Base-by-base conservation (phyloP, 2,888 invertebrate genomes). In the Ecdyonurus torrentis region DNA sequence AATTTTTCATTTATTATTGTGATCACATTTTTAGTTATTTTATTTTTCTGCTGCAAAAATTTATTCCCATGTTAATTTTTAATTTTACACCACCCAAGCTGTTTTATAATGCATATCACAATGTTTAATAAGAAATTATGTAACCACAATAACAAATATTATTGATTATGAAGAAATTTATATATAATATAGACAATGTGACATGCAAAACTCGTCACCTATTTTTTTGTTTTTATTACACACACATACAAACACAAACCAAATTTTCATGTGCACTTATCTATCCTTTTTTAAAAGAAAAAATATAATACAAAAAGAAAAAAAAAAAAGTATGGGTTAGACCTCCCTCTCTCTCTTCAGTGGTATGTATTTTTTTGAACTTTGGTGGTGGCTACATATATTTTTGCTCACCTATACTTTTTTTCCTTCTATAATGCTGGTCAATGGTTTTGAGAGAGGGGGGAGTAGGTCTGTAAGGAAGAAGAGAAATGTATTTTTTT, bases 241-340 rank as follows among this genome's bases (percentile, higher is more conserved):
- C 37, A 37, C 37, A 37, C 37, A 37, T 37, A 37, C 37, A 37
- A 37, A 20, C 55, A 55, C 55, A 55, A 55, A 55, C 55, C 55
- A 55, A n/a, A 55, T 55, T 55, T 55, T 55, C 55, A 55, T 55
- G 55, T 55, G 55, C 55, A 55, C 55, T 55, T 55, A 55, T 55
- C 55, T 37, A 37, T 37, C 37, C 37, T 37, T 37, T 37, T 37
- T 10, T 37, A 37, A 37, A 10, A 37, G n/a, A n/a, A n/a, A n/a
- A n/a, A n/a, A n/a, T n/a, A n/a, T n/a, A n/a, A n/a, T n/a, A n/a
- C n/a, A n/a, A n/a, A n/a, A n/a, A 37, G 15, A 15, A 37, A 37
- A 37, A 10, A 37, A 10, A 37, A 10, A 37, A 5, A 37, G 15
- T 37, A 37, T 37, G 37, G 37, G 37, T 37, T 37, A 37, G 37